These are phyloP conservation scores for Adelges cooleyi DNA, from an alignment of 1,140 invertebrate species.

Conservation along the genomic window DNA sequence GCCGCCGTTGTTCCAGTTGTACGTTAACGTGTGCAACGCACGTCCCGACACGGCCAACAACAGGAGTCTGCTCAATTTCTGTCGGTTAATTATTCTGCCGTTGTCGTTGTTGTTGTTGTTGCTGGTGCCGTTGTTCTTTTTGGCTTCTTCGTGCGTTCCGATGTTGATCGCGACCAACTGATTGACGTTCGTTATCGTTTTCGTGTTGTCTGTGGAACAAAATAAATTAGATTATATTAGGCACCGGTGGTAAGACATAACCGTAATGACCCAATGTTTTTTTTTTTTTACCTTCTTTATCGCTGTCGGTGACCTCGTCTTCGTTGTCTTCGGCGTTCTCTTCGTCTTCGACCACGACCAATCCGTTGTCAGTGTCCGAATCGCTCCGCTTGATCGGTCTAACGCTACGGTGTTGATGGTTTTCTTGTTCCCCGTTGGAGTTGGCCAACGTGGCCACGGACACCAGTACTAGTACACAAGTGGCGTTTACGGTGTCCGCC, in stretches of 20 bases:
- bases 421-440: neutral
- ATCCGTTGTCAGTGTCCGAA: slow-evolving; percentile 2
- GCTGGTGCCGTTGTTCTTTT: no score
- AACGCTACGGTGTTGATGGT: neutral
- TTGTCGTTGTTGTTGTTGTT: no score
- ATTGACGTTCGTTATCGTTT: neutral
- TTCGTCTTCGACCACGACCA: neutral
- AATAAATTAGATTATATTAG: no score
- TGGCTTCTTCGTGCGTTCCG: no score
- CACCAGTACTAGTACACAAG: neutral
- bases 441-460: neutral
- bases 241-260: no score
- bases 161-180: neutral
- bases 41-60: neutral
- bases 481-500: neutral
- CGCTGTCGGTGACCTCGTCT: neutral
- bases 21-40: neutral
- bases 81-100: no score
- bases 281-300: neutral
- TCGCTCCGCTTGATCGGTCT: neutral
- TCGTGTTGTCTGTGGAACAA: neutral
- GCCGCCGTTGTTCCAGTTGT: neutral
- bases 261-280: no score
- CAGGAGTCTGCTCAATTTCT: neutral
- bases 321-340: neutral